Percentiles rank a stretch among this genome's conserved stretches.
Evolutionary conservation across 2,113 vertebrate species (phyloP).

Genomic region (Dromas ardeola): DNA sequence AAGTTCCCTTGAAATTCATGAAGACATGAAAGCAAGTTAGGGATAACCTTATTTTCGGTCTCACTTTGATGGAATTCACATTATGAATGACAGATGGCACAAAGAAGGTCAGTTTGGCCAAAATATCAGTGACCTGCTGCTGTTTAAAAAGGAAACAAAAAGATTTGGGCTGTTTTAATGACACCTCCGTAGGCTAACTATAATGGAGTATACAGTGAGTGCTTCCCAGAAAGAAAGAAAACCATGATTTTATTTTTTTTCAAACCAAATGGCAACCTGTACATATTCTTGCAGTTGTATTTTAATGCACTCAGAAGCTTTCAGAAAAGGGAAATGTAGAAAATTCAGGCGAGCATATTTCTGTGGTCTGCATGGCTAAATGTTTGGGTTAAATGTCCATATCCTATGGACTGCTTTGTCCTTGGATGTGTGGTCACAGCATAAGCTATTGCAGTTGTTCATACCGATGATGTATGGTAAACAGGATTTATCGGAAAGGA

Average conservation of each 20-base stretch:
- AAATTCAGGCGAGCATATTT: background rate
- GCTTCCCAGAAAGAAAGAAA: background rate
- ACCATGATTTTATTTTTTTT: background rate
- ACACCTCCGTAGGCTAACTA: background rate
- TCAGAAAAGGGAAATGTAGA: background rate
- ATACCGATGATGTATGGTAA: background rate
- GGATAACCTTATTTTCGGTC: background rate
- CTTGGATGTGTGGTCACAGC: background rate
- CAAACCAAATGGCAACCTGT: background rate
- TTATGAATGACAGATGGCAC: background rate
- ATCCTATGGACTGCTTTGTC: background rate
- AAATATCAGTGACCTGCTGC: background rate
- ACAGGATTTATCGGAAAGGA: background rate
- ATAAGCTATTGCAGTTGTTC: background rate
- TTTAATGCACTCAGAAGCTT: background rate
- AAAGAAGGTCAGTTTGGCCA: background rate
- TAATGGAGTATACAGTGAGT: background rate
- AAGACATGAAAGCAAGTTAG: slow-evolving; percentile 17
- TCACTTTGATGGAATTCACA: background rate
- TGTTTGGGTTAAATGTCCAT: background rate
- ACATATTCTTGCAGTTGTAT: background rate
- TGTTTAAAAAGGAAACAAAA: background rate
- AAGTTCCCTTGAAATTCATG: slow-evolving; percentile 45
- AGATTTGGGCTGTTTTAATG: background rate
- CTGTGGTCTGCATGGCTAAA: background rate